Conservation (phyloP, 2,797 vertebrate species). For the Pseudotriccus pelzelni region DNA sequence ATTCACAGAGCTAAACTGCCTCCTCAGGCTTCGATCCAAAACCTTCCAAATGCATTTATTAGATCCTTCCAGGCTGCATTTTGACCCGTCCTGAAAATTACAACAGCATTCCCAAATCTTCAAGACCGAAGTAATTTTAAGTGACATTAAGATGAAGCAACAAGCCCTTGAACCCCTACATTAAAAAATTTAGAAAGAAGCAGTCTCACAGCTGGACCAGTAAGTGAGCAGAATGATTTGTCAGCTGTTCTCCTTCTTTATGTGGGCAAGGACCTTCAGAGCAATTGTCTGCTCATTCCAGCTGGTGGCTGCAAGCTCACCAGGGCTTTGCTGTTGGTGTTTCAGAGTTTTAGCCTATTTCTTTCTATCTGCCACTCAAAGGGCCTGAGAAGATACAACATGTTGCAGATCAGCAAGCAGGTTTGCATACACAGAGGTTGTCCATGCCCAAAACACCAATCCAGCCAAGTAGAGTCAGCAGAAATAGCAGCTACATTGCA, state of each 20-base stretch:
- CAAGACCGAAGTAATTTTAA: background rate
- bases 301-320: background rate
- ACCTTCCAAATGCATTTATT: background rate
- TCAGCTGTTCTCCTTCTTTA: background rate
- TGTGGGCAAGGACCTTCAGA: background rate
- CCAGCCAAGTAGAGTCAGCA: background rate
- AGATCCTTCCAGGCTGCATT: background rate
- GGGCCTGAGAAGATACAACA: background rate
- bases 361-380: background rate
- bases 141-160: background rate
- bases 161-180: background rate
- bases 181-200: background rate
- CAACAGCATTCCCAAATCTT: background rate
- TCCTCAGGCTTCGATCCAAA: background rate
- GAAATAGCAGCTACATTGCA: background rate
- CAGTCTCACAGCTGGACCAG: background rate
- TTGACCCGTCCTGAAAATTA: background rate
- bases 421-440: background rate
- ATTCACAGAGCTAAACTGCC: background rate
- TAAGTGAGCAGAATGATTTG: background rate
- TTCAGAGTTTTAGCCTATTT: background rate
- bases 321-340: background rate
- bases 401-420: background rate
- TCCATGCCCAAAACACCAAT: background rate
- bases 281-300: background rate